These are phyloP conservation scores for Caranx ignobilis DNA, from an alignment of 2,113 vertebrate genomes.

Conservation along the genomic window DNA sequence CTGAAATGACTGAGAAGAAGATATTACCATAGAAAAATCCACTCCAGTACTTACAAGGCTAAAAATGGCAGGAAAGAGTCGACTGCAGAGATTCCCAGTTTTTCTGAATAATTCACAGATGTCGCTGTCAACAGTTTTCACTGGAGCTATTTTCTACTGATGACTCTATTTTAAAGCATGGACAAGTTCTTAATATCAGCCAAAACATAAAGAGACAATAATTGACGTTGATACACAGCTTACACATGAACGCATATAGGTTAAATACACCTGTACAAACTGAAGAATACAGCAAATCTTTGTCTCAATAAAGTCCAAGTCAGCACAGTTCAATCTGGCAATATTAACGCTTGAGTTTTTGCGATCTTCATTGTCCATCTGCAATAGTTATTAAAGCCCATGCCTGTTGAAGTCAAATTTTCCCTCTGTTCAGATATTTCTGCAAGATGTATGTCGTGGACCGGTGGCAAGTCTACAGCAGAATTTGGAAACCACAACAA, in stretches of 20 bases:
- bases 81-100: neutral
- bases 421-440: slow-evolving; percentile 49
- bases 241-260: neutral
- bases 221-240: neutral
- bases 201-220: neutral
- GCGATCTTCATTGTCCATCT: slow-evolving; percentile 54
- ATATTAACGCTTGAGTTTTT: slow-evolving; percentile 27
- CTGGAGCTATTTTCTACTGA: neutral
- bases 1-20: neutral
- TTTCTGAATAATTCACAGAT: slow-evolving; percentile 1
- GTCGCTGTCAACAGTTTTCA: neutral
- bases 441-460: slow-evolving; percentile 49
- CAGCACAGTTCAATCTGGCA: slow-evolving; percentile 17
- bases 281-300: neutral
- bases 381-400: slow-evolving; percentile 58
- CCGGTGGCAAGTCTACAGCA: slow-evolving; percentile 45
- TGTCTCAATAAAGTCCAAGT: neutral
- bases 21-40: neutral
- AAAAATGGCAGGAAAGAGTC: neutral
- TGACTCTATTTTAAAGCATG: neutral
- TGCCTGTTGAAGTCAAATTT: slow-evolving; percentile 47
- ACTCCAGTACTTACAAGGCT: neutral
- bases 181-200: neutral
- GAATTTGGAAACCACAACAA: slow-evolving; percentile 57
- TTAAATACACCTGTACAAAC: neutral